Base-by-base conservation (phyloP, 2,797 vertebrate species). In the Pangasius sanitwongsei region DNA sequence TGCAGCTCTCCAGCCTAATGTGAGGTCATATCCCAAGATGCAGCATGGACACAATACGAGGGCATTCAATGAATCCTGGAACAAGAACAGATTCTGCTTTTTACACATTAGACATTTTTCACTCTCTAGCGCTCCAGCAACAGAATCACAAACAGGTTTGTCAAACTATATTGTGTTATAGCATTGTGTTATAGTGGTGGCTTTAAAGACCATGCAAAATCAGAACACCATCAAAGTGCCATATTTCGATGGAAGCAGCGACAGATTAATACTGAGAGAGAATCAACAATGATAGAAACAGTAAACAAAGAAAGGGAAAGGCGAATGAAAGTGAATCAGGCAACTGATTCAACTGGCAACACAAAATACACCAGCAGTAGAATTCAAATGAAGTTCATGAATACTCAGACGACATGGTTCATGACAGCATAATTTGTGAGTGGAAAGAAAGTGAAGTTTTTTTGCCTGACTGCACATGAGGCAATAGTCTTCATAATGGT, bases 401-500 rank as follows among this genome's bases (percentile, higher is more conserved):
- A 82, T 55, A 37, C 4, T 57, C 31, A 2, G 34, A 13, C 61
- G 80, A 37, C 55, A 20, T 28, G 44, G 6, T 25, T 37, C 34
- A 23, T 59, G 55, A 20, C 55, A 34, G 53, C 9, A 59, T 81
- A 34, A 81, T 81, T 81, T 59, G 18, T 81, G 55, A 81, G 18
- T 9, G 53, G 34, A 37, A 34, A 81, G 8, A 59, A 57, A 34
- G 16, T 25, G 23, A 75, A 25, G 59, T 55, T 34, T 82, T 55
- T 34, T 80, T 31, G 4, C 48, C 75, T 59, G 78, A 23, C 78
- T 59, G 78, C 18, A 59, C 9, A 81, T 81, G 78, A 81, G 53
- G 78, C 55, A 81, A 81, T 59, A 31, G 31, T 37, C 78, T 59
- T 59, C 78, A 81, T 37, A 81, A 81, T 37, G 20, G 31, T 59